Evolutionary conservation across 2,888 invertebrate species (phyloP).

Genomic region (Leptinotarsa peninsularis): DNA sequence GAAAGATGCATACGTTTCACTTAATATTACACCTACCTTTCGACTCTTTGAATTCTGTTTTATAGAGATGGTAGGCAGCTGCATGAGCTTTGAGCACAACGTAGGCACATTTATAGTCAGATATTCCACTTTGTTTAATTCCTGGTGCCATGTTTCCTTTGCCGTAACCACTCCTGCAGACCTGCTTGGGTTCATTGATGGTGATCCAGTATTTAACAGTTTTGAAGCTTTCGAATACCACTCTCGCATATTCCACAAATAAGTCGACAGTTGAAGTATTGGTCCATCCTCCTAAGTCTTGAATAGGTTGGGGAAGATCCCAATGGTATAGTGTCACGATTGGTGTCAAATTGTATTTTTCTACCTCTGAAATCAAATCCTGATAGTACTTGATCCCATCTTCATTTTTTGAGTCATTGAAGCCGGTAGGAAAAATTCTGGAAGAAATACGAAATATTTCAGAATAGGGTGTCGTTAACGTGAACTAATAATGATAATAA

Average conservation of each 20-base stretch:
- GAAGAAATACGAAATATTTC: slow-evolving; percentile 70
- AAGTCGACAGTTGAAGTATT: slow-evolving; percentile 65
- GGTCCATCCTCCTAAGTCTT: slow-evolving; percentile 72
- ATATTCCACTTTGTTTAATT: slow-evolving; percentile 69
- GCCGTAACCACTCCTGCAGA: slow-evolving; percentile 66
- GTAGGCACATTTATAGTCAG: slow-evolving; percentile 75
- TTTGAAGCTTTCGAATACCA: slow-evolving; percentile 65
- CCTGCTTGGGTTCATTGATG: slow-evolving; percentile 71
- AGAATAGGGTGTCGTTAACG: neutral
- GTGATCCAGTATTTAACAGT: slow-evolving; percentile 71
- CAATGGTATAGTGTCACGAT: slow-evolving; percentile 54
- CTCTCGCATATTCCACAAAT: slow-evolving; percentile 71
- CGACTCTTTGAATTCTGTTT: slow-evolving; percentile 67
- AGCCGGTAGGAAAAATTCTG: slow-evolving; percentile 71
- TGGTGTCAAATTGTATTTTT: slow-evolving; percentile 48
- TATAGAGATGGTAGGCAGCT: slow-evolving; percentile 74
- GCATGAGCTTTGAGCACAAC: slow-evolving; percentile 76
- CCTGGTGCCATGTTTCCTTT: slow-evolving; percentile 69
- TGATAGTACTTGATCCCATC: slow-evolving; percentile 56
- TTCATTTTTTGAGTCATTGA: slow-evolving; percentile 65
- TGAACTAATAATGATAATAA: no score
- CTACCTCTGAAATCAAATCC: slow-evolving; percentile 29
- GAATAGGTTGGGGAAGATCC: slow-evolving; percentile 46
- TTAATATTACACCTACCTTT: slow-evolving; percentile 53
- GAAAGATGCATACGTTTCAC: neutral